Conservation (phyloP, 2,113 vertebrate genomes). For the Pandion haliaetus region DNA sequence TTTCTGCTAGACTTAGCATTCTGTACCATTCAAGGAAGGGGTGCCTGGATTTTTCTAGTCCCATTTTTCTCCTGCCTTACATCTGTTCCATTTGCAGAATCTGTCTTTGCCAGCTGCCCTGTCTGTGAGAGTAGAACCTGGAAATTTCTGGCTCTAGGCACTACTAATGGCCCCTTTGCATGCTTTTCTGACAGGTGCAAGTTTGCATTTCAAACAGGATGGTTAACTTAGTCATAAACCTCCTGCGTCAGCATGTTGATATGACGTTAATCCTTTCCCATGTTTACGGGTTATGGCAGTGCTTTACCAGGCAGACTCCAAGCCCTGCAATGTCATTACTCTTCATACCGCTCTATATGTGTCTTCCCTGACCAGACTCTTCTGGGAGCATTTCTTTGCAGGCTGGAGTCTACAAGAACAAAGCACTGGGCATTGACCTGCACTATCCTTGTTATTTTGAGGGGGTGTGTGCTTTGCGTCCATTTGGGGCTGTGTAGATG, state of each 20-base stretch:
- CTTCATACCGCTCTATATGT: not conserved
- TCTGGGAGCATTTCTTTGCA: not conserved
- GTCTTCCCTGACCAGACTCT: not conserved
- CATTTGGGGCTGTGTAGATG: not conserved
- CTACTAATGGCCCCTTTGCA: not conserved
- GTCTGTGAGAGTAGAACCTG: not conserved
- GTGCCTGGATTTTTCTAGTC: not conserved
- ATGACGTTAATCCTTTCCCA: conserved; percentile 2
- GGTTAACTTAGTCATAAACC: not conserved
- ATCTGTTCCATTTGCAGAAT: not conserved
- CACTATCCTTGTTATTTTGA: not conserved
- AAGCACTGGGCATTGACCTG: not conserved
- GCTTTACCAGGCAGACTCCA: not conserved
- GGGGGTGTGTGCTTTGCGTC: not conserved
- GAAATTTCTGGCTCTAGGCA: not conserved
- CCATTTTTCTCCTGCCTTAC: not conserved
- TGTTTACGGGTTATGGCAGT: not conserved
- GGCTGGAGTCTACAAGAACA: not conserved
- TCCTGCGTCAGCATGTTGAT: not conserved
- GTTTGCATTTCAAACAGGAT: conserved; percentile 6
- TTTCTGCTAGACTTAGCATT: not conserved
- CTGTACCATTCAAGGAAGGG: not conserved
- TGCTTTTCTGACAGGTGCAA: not conserved
- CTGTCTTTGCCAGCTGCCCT: not conserved
- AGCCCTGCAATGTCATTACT: not conserved